These are phyloP conservation scores for Cryptus armator DNA, from an alignment of 2,888 invertebrate species.

Conservation along the genomic window DNA sequence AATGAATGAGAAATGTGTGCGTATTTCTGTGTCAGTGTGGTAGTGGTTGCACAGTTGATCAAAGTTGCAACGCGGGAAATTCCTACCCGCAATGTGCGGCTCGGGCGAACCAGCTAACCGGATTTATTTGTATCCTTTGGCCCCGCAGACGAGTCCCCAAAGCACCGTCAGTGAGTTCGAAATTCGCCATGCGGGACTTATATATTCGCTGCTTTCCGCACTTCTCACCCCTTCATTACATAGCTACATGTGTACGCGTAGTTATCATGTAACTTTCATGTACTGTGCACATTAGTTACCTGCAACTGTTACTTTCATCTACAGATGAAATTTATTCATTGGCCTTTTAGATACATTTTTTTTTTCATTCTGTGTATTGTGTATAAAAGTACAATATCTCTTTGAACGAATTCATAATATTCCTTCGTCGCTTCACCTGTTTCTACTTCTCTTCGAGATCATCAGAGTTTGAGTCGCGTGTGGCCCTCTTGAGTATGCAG, in stretches of 20 bases:
- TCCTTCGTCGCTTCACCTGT: neutral
- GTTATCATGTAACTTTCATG: too few relatives aligned
- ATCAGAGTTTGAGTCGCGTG: conserved; percentile 45
- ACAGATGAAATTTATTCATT: too few relatives aligned
- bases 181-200: conserved; percentile 50
- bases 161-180: conserved; percentile 40
- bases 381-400: neutral
- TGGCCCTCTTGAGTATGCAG: conserved; percentile 6
- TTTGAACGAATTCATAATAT: neutral
- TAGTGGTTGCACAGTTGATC: conserved; percentile 44
- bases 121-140: conserved; percentile 77
- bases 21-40: neutral
- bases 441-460: conserved; percentile 22
- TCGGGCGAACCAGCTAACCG: conserved; percentile 72
- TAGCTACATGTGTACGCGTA: too few relatives aligned
- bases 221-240: neutral
- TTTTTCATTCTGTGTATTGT: too few relatives aligned
- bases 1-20: neutral
- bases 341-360: neutral
- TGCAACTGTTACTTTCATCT: too few relatives aligned
- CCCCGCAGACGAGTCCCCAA: conserved; percentile 62
- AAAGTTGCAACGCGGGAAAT: conserved; percentile 70
- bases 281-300: too few relatives aligned
- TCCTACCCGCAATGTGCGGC: conserved; percentile 69
- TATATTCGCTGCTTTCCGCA: neutral